Conservation (phyloP, 2,113 vertebrate genomes). For the Myodes glareolus region DNA sequence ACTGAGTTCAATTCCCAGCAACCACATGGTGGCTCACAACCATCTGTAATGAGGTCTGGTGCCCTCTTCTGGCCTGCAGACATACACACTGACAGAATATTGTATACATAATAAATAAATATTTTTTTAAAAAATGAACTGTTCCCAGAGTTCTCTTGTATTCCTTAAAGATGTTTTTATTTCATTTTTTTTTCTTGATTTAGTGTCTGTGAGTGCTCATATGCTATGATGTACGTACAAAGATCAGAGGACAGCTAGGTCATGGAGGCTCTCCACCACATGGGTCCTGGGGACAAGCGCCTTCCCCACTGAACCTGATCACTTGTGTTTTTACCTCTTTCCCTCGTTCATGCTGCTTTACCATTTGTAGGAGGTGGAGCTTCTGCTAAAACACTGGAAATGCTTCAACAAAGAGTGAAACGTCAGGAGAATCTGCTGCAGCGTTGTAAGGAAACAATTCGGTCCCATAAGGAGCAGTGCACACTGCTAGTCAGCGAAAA, state of each 20-base stretch:
- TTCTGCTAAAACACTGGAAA: constrained; percentile 87
- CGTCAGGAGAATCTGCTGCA: constrained; percentile 95
- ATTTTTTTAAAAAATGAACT: neutral
- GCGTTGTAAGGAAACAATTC: constrained; percentile 92
- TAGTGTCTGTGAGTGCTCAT: neutral
- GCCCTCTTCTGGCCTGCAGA: too few relatives aligned
- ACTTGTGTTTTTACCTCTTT: neutral
- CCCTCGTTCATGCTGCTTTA: neutral
- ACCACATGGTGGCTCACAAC: too few relatives aligned
- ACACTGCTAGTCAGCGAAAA: constrained; percentile 93
- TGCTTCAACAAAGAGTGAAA: constrained; percentile 91
- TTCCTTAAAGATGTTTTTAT: neutral
- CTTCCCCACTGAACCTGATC: neutral
- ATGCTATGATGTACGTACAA: neutral
- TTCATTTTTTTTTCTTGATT: neutral
- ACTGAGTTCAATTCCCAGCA: too few relatives aligned
- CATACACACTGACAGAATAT: too few relatives aligned
- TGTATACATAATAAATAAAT: too few relatives aligned
- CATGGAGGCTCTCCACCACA: neutral
- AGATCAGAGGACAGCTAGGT: too few relatives aligned
- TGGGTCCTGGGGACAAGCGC: neutral
- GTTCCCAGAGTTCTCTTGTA: neutral
- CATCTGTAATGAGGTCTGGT: too few relatives aligned
- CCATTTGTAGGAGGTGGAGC: constrained; percentile 83
- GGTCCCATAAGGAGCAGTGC: constrained; percentile 90